phyloP scores from a whole-genome alignment of 2,888 invertebrate species.

The Spisula subtruncata region DNA sequence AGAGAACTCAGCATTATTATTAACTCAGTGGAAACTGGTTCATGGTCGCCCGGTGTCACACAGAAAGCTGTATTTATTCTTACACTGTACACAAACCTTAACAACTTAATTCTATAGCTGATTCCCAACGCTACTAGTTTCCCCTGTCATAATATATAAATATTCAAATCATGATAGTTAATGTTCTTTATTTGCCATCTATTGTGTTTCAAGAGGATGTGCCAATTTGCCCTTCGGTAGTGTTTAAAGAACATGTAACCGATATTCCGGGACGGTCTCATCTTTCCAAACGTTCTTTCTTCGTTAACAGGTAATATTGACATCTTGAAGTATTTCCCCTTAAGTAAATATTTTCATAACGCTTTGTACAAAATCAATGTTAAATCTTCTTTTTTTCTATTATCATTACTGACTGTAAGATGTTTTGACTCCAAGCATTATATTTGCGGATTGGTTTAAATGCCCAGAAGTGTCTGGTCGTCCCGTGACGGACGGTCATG shows the following conservation, averaged over 20 bases:
- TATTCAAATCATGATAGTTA: neutral
- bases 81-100: constrained; percentile 5
- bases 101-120: neutral
- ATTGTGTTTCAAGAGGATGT: constrained; percentile 2
- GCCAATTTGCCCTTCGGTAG: constrained; percentile 32
- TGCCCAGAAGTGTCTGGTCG: constrained; percentile 34
- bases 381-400: constrained; percentile 39
- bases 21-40: no score
- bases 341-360: constrained; percentile 66
- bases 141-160: constrained; percentile 1
- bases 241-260: constrained; percentile 47
- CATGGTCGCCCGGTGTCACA: no score
- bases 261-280: constrained; percentile 34
- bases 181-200: neutral
- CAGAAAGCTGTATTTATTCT: no score
- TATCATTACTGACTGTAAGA: constrained; percentile 35
- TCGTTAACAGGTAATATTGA: constrained; percentile 33
- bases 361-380: constrained; percentile 57
- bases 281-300: constrained; percentile 34
- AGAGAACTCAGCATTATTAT: no score
- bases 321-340: constrained; percentile 60
- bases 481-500: neutral
- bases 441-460: constrained; percentile 36
- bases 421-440: constrained; percentile 46
- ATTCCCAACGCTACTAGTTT: neutral